Evolutionary conservation across 2,113 vertebrate genomes (phyloP).

Genomic region (Melozone crissalis): DNA sequence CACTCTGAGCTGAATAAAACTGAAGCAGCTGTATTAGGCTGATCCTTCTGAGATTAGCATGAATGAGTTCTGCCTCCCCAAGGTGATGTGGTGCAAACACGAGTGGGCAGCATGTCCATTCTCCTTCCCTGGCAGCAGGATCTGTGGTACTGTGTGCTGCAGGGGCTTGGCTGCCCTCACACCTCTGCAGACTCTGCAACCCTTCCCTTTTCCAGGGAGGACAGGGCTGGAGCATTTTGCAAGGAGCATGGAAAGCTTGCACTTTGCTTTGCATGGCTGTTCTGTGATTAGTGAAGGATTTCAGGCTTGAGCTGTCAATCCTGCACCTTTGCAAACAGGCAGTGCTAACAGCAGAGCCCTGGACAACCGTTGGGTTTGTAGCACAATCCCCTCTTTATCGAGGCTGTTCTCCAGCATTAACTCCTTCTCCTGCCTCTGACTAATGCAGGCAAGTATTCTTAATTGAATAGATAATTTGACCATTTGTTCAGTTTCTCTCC

Average conservation of each 20-base stretch:
- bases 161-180: neutral
- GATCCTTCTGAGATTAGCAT: conserved; percentile 58
- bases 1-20: conserved; percentile 64
- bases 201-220: neutral
- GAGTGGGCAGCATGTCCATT: neutral
- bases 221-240: neutral
- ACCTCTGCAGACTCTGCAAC: neutral
- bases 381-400: conserved; percentile 34
- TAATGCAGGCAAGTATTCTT: conserved; percentile 5
- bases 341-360: neutral
- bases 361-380: neutral
- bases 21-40: conserved; percentile 65
- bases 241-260: neutral
- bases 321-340: neutral
- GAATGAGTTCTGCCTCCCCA: conserved; percentile 58
- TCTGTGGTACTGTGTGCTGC: neutral
- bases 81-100: neutral
- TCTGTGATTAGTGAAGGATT: conserved; percentile 45
- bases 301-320: conserved; percentile 46
- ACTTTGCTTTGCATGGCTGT: conserved; percentile 6
- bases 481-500: conserved; percentile 27
- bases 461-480: conserved; percentile 41
- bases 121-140: neutral
- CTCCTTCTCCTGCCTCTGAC: conserved; percentile 2
- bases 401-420: conserved; percentile 6